Evolutionary conservation across 2,888 invertebrate genomes (phyloP), one percentile per base, ranked within the genome.

Genomic region (Chloromyia formosa): DNA sequence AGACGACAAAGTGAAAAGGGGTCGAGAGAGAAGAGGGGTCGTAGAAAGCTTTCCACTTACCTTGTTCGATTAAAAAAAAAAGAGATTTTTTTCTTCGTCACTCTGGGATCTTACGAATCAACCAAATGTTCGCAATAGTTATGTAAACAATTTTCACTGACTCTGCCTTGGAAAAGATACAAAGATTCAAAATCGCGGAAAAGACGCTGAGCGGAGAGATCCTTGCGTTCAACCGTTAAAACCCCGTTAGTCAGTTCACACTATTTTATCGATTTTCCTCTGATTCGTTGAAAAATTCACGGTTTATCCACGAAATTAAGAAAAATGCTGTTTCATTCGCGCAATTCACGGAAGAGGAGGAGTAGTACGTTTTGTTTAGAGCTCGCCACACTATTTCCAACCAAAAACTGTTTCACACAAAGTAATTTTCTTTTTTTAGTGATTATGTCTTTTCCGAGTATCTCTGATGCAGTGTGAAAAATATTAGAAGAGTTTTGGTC

Each of bases 41-140:
- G 49, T 4, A 35, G 35, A 66, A 49, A 66, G 66, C 66, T 66
- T 66, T 45, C 66, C 10, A 45, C 66, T 66, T 35, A 66, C 66
- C 66, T 66, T 20, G 66, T 20, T 66, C 42, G 16, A 16, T 61
- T 61, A 12, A 14, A 66, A 56, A 10, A n/a, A 12, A 14, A 66
- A 56, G 2, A n/a, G 45, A 22, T 66, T n/a, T 10, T 66, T 22
- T 45, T 20, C 66, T 1, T 35, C 22, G 49, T 14, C 45, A 45
- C 35, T 56, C 18, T 18, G 10, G 10, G 10, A 20, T 56, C 10
- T 16, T 20, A 56, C 56, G 18, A 56, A 16, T 56, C 18, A 56
- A 16, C 18, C 1, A 56, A 20, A 22, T 56, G 53, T 56, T 20
- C 56, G 56, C 27, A 35, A n/a, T n/a, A 35, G 18, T 56, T 56